Evolutionary conservation across 1,140 invertebrate genomes (phyloP).

Genomic region (Triops cancriformis): DNA sequence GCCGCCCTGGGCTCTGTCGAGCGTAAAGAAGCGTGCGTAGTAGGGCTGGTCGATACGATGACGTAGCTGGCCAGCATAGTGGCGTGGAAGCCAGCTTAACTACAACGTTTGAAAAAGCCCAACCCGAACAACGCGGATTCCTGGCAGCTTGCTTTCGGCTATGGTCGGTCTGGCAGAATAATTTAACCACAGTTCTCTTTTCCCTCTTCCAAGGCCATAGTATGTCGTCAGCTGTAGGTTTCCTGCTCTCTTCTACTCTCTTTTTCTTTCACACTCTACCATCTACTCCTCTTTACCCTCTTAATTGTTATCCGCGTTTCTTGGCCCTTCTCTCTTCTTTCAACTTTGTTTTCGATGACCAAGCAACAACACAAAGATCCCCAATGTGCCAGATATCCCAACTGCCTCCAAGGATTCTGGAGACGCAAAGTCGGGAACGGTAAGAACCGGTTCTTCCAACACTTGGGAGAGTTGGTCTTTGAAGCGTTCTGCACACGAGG

Average conservation of each 20-base stretch:
- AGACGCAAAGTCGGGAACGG: background rate
- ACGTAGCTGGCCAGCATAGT: background rate
- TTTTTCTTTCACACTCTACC: background rate
- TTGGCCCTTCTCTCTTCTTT: background rate
- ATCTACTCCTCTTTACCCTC: background rate
- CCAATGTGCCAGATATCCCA: background rate
- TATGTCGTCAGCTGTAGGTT: background rate
- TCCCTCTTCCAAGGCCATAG: background rate
- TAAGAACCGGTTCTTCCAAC: background rate
- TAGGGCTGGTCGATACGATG: background rate
- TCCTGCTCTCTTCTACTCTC: background rate
- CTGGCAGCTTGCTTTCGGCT: background rate
- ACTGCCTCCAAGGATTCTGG: background rate
- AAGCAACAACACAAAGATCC: background rate
- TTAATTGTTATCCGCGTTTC: background rate
- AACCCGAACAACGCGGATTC: background rate
- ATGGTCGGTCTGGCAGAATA: conserved; percentile 9
- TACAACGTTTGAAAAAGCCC: background rate
- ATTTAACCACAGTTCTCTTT: background rate
- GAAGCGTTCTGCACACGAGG: background rate
- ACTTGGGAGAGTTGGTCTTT: conserved; percentile 1
- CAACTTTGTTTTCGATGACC: background rate
- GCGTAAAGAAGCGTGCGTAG: conserved; percentile 3
- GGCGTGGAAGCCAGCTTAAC: background rate
- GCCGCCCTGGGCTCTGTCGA: background rate